phyloP scores from a whole-genome alignment of 2,113 vertebrate species.

The Rutilus rutilus region DNA sequence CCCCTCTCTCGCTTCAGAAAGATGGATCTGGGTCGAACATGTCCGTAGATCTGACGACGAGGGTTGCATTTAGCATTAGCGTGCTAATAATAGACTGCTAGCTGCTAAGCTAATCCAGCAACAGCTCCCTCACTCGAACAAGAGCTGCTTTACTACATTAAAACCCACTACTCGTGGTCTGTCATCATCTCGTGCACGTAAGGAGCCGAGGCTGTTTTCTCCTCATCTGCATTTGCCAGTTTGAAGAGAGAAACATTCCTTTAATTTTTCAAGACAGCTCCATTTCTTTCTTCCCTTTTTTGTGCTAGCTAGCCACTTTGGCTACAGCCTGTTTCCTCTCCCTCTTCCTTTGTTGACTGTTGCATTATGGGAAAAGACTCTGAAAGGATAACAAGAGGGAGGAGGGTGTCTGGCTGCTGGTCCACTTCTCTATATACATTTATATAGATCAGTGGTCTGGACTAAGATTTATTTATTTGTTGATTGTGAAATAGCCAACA shows the following conservation, averaged over 20 bases:
- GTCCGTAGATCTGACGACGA: background rate
- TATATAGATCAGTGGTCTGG: constrained; percentile 33
- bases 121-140: background rate
- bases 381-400: constrained; percentile 5
- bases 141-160: background rate
- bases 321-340: constrained; percentile 67
- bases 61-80: constrained; percentile 21
- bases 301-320: constrained; percentile 68
- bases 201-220: background rate
- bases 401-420: background rate
- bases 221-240: background rate
- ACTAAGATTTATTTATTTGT: background rate
- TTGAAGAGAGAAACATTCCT: background rate
- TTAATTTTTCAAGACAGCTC: constrained; percentile 14
- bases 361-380: constrained; percentile 74
- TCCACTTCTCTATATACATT: background rate
- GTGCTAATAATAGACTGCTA: background rate
- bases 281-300: constrained; percentile 58
- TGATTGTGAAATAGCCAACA: background rate
- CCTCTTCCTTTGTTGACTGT: constrained; percentile 81
- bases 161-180: background rate
- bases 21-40: background rate
- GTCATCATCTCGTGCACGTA: background rate
- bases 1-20: background rate
- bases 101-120: constrained; percentile 14